Conservation (phyloP, 30 jellyfish, hydroid and myxozoan genomes). For the Pelagia noctiluca region DNA sequence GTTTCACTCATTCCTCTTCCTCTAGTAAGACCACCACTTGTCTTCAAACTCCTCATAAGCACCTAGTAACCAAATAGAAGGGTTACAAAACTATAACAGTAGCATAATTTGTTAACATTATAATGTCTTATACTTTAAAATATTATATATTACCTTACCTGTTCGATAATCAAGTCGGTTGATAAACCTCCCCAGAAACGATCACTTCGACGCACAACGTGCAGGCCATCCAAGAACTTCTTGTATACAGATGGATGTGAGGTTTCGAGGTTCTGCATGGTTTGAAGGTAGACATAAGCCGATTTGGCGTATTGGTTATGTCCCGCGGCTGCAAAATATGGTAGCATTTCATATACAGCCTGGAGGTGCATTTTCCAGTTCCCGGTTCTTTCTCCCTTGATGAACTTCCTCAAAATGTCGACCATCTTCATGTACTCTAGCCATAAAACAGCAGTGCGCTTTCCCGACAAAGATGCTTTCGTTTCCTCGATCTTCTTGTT, state of each 20-base stretch:
- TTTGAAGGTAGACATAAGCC: slow-evolving; percentile 67
- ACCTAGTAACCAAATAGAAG: too few species aligned
- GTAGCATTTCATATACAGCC: slow-evolving; percentile 37
- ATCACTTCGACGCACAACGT: slow-evolving; percentile 28
- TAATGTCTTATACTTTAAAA: too few species aligned
- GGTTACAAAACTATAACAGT: too few species aligned
- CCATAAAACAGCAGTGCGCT: too few species aligned
- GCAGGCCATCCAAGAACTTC: slow-evolving; percentile 9
- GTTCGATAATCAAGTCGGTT: slow-evolving; percentile 48
- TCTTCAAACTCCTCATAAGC: slow-evolving; percentile 26
- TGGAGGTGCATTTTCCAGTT: slow-evolving; percentile 14
- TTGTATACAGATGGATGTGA: slow-evolving; percentile 49
- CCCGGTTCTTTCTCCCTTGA: slow-evolving; percentile 10
- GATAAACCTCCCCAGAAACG: slow-evolving; percentile 63
- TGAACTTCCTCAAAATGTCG: not conserved
- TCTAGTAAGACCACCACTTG: slow-evolving; percentile 47
- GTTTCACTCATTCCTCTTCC: slow-evolving; percentile 54
- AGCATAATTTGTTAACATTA: too few species aligned
- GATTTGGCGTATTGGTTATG: slow-evolving; percentile 70
- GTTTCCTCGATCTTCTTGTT: too few species aligned
- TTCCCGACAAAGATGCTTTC: too few species aligned
- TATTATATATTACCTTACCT: too few species aligned
- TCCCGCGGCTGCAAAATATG: slow-evolving; percentile 65
- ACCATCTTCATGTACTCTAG: slow-evolving; percentile 11
- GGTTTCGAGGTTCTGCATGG: slow-evolving; percentile 51